Percentiles rank a stretch among this genome's conserved stretches.
phyloP scores from a whole-genome alignment of 1,140 invertebrate genomes.

The Paracyclopina nana region DNA sequence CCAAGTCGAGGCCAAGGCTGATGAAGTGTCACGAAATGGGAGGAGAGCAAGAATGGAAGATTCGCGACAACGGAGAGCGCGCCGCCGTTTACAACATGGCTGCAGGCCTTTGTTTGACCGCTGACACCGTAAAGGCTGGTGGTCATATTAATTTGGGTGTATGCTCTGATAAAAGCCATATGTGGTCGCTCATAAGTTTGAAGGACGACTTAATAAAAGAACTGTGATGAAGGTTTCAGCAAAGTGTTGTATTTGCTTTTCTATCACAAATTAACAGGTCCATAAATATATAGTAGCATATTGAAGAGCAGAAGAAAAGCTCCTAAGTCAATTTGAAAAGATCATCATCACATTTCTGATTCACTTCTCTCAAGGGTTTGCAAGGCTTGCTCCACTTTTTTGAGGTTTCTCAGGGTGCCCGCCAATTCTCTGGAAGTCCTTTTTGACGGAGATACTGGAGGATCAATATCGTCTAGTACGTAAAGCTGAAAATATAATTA shows the following conservation, averaged over 20 bases:
- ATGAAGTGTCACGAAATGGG: conserved; percentile 81
- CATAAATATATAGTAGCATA: no score
- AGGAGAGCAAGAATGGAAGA: conserved; percentile 68
- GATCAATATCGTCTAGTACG: conserved; percentile 10
- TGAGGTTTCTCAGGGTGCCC: conserved; percentile 36
- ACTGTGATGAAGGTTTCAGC: no score
- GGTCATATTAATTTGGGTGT: conserved; percentile 4
- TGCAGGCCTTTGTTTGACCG: conserved; percentile 51
- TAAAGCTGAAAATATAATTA: conserved; percentile 17
- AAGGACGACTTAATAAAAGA: background rate
- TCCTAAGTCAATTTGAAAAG: no score
- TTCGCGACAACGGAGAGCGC: conserved; percentile 38
- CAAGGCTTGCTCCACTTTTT: conserved; percentile 36
- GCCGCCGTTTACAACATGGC: conserved; percentile 66
- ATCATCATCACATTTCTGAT: background rate
- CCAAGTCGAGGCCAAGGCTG: conserved; percentile 36
- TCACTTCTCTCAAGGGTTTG: no score
- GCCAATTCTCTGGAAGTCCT: conserved; percentile 32
- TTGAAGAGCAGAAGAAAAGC: no score
- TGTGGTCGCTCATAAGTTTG: background rate
- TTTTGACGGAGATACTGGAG: conserved; percentile 19
- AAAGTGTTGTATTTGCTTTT: no score
- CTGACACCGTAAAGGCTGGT: conserved; percentile 3
- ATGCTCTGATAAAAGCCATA: conserved; percentile 6
- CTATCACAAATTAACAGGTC: no score